phyloP scores from a whole-genome alignment of 2,797 vertebrate genomes.

The Cryptoprocta ferox region DNA sequence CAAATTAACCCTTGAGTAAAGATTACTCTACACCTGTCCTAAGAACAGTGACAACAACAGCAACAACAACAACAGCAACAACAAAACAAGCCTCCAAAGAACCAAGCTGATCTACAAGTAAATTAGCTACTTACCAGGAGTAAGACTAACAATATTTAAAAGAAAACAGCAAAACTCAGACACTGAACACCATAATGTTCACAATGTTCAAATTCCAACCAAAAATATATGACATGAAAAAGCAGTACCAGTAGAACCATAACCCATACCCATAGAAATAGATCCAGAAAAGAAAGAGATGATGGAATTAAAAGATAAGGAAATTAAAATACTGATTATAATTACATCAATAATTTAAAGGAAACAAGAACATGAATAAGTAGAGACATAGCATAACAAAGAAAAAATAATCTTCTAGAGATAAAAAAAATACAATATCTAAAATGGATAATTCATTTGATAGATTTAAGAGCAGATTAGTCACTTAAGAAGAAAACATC shows the following conservation, averaged over 20 bases:
- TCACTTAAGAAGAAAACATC: neutral
- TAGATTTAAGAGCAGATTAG: neutral
- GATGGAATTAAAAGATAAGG: neutral
- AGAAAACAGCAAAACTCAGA: neutral
- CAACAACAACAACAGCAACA: neutral
- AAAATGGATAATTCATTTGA: neutral
- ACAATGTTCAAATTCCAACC: neutral
- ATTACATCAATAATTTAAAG: neutral
- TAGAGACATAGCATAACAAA: neutral
- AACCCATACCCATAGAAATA: neutral
- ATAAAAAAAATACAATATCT: neutral
- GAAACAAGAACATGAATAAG: neutral
- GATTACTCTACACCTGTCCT: neutral
- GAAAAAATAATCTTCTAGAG: neutral
- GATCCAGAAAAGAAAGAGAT: neutral
- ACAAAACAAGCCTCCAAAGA: neutral
- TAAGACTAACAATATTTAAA: neutral
- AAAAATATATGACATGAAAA: slow-evolving; percentile 10
- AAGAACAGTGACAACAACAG: neutral
- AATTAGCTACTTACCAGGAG: neutral
- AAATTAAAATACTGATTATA: slow-evolving; percentile 22
- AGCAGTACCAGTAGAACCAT: neutral
- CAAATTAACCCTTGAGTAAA: neutral
- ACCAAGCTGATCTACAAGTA: neutral
- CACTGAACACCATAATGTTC: neutral